These are phyloP conservation scores for Trypoxylon attenuatum DNA, from an alignment of 2,888 invertebrate genomes.

Conservation along the genomic window DNA sequence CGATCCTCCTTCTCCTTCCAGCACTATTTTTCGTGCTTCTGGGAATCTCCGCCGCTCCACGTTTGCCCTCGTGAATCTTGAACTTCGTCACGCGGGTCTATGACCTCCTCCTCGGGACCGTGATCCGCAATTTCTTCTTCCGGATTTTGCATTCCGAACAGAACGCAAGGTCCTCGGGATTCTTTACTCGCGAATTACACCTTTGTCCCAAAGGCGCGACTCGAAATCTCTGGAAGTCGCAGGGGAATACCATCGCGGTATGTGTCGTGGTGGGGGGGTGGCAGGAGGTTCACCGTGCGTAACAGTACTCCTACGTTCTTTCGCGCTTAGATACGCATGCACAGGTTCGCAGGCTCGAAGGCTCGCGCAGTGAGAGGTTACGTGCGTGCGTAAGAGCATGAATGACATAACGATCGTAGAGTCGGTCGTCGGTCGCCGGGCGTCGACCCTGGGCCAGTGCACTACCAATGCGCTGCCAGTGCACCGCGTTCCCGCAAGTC, in stretches of 20 bases:
- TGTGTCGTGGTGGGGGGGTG: background rate
- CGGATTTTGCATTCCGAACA: background rate
- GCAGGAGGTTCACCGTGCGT: slow-evolving; percentile 41
- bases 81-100: background rate
- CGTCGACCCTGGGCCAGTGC: slow-evolving; percentile 66
- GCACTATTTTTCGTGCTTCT: background rate
- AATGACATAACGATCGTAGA: slow-evolving; percentile 71
- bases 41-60: background rate
- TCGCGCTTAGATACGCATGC: slow-evolving; percentile 48
- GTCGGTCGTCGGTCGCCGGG: slow-evolving; percentile 50
- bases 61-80: background rate
- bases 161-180: too few relatives aligned
- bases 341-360: slow-evolving; percentile 47
- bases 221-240: background rate
- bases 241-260: background rate
- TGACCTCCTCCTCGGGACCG: background rate
- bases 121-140: background rate
- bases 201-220: background rate
- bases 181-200: too few relatives aligned
- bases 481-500: background rate
- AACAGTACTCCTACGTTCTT: slow-evolving; percentile 69
- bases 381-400: slow-evolving; percentile 64
- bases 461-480: slow-evolving; percentile 34
- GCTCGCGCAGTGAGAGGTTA: slow-evolving; percentile 54
- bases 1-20: background rate